Conservation (phyloP, 2,113 vertebrate species). For the Setophaga coronata region DNA sequence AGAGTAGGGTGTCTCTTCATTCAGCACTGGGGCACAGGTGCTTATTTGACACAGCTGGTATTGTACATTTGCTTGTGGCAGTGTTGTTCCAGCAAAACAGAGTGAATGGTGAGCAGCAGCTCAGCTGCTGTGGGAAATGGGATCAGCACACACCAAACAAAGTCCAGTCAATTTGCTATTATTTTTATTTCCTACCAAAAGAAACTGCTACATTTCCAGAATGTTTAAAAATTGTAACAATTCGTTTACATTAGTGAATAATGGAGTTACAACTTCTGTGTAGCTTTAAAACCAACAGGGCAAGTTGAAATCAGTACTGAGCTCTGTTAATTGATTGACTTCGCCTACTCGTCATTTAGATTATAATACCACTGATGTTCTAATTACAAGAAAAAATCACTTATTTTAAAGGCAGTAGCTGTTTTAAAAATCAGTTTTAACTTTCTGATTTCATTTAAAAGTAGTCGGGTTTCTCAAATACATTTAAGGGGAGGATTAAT, state of each 20-base stretch:
- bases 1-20: background rate
- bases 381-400: background rate
- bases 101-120: background rate
- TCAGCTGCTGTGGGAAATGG: background rate
- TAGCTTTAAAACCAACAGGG: background rate
- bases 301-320: background rate
- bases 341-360: background rate
- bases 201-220: conserved; percentile 42
- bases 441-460: background rate
- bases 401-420: background rate
- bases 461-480: background rate
- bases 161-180: background rate
- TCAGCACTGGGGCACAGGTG: background rate
- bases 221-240: conserved; percentile 21
- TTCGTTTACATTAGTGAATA: background rate
- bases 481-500: background rate
- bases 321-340: background rate
- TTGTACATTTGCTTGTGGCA: background rate
- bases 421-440: background rate
- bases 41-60: background rate
- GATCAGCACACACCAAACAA: background rate
- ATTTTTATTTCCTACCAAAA: conserved; percentile 50
- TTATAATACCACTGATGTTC: background rate
- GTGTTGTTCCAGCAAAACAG: rapidly evolving
- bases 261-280: background rate